Evolutionary conservation across 2,797 vertebrate genomes (phyloP), one percentile per base, ranked within the genome.

Genomic region (Sebastes paucispinis): DNA sequence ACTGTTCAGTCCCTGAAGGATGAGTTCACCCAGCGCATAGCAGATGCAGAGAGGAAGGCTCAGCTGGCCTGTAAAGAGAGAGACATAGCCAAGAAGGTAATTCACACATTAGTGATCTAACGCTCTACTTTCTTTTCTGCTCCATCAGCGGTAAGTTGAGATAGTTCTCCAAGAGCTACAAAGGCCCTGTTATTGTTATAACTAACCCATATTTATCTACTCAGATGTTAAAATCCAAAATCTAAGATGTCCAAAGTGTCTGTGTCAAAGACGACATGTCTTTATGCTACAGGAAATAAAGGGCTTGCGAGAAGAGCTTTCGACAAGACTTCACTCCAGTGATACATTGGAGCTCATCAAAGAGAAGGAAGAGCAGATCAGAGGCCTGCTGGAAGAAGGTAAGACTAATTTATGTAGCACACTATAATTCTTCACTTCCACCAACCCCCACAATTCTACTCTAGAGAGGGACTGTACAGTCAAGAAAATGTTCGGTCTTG

Each of bases 361-460:
- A 92, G 98, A 99, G 80, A 99, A 99, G 87, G 98, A 99, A 85
- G 98, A 99, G 52, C 98, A 99, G 94, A 99, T 99, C 89, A 94
- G 91, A 94, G 98, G 97, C 29, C 95, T 99, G 81, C 94, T 99
- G 92, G 98, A 99, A 82, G 98, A 99, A 95, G 98, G 98, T 98
- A 52, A 70, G 91, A 88, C 54, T 43, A 1, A 14, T 52, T 65
- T 20, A 24, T 12, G 0, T 20, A 32, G 8, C 4, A 52, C 12
- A 31, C 6, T 47, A 1, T 60, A 27, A 3, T 20, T 69, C 5
- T 29, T 34, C 25, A n/a, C 3, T 24, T 52, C 22, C 2, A n/a
- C 25, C 31, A 47, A 52, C 32, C 32, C 31, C 18, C 9, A 34
- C 3, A 18, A 1, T 11, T 47, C 29, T 0, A 0, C 8, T 52